Conservation (phyloP, 2,888 invertebrate genomes). For the Catonia carolina region DNA sequence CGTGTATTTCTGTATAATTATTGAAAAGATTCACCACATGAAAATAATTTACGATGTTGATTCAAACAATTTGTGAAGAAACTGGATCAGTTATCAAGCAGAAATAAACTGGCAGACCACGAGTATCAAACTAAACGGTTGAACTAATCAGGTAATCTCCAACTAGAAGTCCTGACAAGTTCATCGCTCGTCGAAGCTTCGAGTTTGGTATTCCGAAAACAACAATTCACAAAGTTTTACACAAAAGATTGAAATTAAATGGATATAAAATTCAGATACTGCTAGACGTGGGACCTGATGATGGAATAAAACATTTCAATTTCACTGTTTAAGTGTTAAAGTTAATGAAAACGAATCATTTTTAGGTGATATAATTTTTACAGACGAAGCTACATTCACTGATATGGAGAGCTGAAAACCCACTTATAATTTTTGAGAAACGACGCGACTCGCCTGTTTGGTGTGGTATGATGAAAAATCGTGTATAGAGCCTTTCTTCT, state of each 20-base stretch:
- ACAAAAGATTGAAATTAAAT: constrained; percentile 11
- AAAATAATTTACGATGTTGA: constrained; percentile 12
- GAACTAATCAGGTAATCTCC: too few relatives aligned
- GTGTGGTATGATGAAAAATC: too few relatives aligned
- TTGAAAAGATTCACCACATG: constrained; percentile 10
- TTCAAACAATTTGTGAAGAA: constrained; percentile 12
- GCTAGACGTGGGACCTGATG: background rate
- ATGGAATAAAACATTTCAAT: constrained; percentile 13
- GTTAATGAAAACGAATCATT: constrained; percentile 11
- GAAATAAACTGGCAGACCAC: too few relatives aligned
- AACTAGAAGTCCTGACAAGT: constrained; percentile 11
- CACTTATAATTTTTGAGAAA: constrained; percentile 16
- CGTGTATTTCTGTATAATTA: constrained; percentile 6
- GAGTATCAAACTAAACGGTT: too few relatives aligned
- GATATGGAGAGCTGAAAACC: constrained; percentile 11
- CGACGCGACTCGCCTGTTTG: constrained; percentile 6
- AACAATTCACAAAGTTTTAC: constrained; percentile 10
- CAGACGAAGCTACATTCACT: constrained; percentile 4
- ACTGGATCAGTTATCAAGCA: background rate
- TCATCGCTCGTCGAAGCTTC: constrained; percentile 1
- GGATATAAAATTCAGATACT: constrained; percentile 15
- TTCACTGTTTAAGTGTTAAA: constrained; percentile 6
- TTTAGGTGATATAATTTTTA: background rate
- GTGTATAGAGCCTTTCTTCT: background rate
- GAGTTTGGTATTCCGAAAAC: constrained; percentile 1